Base-by-base conservation (phyloP, 2,888 invertebrate species). In the Serrognathus titanus region DNA sequence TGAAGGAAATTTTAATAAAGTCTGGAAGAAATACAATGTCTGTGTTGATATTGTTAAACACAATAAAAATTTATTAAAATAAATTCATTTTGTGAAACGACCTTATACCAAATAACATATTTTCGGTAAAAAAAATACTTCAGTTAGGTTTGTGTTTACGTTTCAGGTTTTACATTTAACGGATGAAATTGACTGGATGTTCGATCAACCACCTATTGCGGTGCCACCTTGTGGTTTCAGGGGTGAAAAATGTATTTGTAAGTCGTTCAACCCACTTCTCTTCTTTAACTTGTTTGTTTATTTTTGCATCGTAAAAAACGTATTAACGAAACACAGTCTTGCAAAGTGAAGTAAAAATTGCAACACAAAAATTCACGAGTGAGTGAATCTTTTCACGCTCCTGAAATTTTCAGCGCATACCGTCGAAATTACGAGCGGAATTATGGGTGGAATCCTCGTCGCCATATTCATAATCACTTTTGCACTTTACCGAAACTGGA, bases 201-300 rank as follows among this genome's bases (percentile, higher is more conserved):
- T 85, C 9, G 86, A 86, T 7, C 80, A 81, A 46, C 89, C 88
- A 39, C 95, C 96, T 0, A 82, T 89, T 11, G 90, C 94, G 2
- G 92, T 92, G 69, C 96, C 95, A 1, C 81, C 81, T 24, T 96
- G 96, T 76, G 96, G 96, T n/a, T 96, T 93, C 76, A 81, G 86
- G 37, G 92, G 90, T 52, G 92, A 94, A 79, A 90, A 90, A 75
- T 96, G 96, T 76, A 89, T 90, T 71, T 88, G 94, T 94, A 82
- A 86, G 24, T 31, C 24, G 24, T 7, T 31, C 3, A 31, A 31
- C 24, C 24, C 2, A 2, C 16, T 48, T 24, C 43, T 16, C 20
- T 35, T 38, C 40, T 40, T 8, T 48, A 39, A 54, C 41, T 31
- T 16, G 35, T 48, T 35, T 24, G 5, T 5, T 48, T 0, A 1